Conservation (phyloP, 2,888 invertebrate species). For the Synergus japonicus region DNA sequence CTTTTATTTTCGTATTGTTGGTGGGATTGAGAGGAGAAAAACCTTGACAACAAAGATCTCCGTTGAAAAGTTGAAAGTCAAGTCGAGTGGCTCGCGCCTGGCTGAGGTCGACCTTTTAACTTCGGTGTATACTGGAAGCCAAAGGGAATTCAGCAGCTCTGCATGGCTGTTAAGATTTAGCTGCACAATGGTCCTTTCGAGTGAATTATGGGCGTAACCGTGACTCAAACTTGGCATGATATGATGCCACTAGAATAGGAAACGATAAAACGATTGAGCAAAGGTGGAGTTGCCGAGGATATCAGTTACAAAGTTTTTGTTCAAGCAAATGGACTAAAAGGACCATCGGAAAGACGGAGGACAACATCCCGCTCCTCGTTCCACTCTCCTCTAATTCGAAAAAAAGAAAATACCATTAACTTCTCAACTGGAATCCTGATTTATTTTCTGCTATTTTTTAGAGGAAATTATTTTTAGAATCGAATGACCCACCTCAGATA, state of each 20-base stretch:
- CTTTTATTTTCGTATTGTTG: conserved; percentile 11
- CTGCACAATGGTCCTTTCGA: conserved; percentile 49
- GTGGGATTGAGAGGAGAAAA: background rate
- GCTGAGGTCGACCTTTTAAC: conserved; percentile 25
- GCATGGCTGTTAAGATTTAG: conserved; percentile 32
- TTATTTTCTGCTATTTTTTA: background rate
- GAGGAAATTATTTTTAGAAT: conserved; percentile 17
- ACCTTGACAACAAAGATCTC: conserved; percentile 20
- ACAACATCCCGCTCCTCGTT: background rate
- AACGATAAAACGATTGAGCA: conserved; percentile 44
- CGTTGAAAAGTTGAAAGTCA: conserved; percentile 27
- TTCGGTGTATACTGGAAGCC: conserved; percentile 24
- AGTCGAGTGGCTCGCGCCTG: conserved; percentile 29
- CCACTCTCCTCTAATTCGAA: background rate
- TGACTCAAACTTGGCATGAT: conserved; percentile 51
- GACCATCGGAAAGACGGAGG: conserved; percentile 31
- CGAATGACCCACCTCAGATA: background rate
- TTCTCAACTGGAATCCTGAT: background rate
- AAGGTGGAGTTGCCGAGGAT: conserved; percentile 52
- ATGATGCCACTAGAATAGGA: conserved; percentile 49
- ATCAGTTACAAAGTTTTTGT: conserved; percentile 53
- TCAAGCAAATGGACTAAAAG: conserved; percentile 45
- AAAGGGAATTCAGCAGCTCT: conserved; percentile 31
- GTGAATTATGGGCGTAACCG: conserved; percentile 56
- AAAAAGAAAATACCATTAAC: background rate